Evolutionary conservation across 2,113 vertebrate genomes (phyloP).

Genomic region (Ellobius talpinus): DNA sequence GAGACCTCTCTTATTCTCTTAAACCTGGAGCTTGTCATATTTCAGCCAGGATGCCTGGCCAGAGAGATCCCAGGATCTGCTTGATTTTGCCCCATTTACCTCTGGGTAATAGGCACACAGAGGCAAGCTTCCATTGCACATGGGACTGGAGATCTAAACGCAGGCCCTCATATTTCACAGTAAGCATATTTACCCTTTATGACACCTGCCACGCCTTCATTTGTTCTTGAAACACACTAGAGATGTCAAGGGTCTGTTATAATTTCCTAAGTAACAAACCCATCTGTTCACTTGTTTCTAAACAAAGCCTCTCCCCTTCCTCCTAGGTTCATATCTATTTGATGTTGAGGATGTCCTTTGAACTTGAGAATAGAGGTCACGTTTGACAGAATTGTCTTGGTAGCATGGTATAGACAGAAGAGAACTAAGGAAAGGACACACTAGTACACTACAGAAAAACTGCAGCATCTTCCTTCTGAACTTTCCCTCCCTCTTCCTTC

Average conservation of each 20-base stretch:
- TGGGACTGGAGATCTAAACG: too few relatives aligned
- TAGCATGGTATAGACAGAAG: not conserved
- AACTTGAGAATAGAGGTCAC: not conserved
- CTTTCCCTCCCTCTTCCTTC: not conserved
- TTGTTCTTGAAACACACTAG: not conserved
- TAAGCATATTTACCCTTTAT: not conserved
- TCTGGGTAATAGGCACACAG: too few relatives aligned
- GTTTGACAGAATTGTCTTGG: not conserved
- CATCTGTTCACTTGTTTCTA: not conserved
- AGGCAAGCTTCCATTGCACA: not conserved
- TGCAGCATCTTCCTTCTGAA: not conserved
- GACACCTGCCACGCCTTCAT: not conserved
- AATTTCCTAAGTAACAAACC: not conserved
- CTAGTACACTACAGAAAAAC: not conserved
- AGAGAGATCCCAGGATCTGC: not conserved
- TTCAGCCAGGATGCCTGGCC: too few relatives aligned
- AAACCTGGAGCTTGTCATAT: too few relatives aligned
- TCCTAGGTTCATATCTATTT: too few relatives aligned
- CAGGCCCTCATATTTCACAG: too few relatives aligned
- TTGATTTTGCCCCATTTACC: not conserved
- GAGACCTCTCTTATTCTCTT: too few relatives aligned
- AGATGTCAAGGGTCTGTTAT: not conserved
- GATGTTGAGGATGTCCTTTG: not conserved
- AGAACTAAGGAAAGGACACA: not conserved
- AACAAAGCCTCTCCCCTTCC: rapidly evolving